These are phyloP conservation scores for Oxyteleia sp. DNA, from an alignment of 2,888 invertebrate species.

Conservation along the genomic window DNA sequence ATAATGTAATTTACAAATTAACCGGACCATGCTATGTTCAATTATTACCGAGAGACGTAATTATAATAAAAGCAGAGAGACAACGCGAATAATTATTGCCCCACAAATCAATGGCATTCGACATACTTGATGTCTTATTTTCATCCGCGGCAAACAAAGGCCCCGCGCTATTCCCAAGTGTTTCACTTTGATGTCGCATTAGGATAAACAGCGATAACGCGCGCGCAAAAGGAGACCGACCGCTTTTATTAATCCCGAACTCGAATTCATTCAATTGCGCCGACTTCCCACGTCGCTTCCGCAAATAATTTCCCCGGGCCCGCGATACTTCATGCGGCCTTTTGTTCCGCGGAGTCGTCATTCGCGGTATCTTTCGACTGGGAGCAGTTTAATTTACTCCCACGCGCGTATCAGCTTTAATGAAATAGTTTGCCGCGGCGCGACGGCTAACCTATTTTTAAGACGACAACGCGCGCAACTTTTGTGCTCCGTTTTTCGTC, in stretches of 20 bases:
- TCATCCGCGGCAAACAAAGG: conserved; percentile 42
- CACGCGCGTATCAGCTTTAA: conserved; percentile 25
- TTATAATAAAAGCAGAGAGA: conserved; percentile 73
- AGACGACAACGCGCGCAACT: too few species aligned
- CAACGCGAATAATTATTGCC: conserved; percentile 64
- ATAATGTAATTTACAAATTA: conserved; percentile 75
- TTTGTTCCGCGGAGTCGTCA: neutral
- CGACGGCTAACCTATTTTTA: too few species aligned
- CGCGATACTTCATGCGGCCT: neutral
- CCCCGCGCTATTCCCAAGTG: conserved; percentile 7
- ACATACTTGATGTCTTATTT: conserved; percentile 64
- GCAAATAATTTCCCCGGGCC: neutral
- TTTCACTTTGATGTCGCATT: conserved; percentile 30
- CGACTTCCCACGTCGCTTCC: neutral
- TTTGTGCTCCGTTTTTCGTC: too few species aligned
- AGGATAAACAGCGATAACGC: conserved; percentile 21
- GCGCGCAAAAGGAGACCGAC: conserved; percentile 5
- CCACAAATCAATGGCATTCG: conserved; percentile 67
- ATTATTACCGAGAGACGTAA: conserved; percentile 71
- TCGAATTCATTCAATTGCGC: conserved; percentile 23
- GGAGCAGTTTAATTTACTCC: conserved; percentile 23
- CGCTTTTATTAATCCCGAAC: conserved; percentile 5
- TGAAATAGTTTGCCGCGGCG: conserved; percentile 15
- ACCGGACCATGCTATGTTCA: conserved; percentile 68
- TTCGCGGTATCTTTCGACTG: conserved; percentile 2